A percentile compares a stretch with the other conserved stretches of the same genome.
phyloP scores from a whole-genome alignment of 2,888 invertebrate species.

The Antheraea assamensis region DNA sequence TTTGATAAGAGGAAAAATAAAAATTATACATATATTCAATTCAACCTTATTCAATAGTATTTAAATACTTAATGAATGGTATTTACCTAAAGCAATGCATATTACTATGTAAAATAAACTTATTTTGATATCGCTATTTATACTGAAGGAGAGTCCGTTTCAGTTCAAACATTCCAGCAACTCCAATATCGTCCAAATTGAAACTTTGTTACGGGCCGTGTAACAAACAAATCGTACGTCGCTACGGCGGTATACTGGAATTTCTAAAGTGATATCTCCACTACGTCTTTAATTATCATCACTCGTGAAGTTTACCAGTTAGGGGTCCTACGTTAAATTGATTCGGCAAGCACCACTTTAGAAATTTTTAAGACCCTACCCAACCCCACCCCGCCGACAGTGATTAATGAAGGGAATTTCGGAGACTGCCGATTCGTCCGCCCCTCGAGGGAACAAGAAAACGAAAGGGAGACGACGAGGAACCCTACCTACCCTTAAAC shows the following conservation, averaged over 20 bases:
- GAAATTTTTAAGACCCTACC: conserved; percentile 73
- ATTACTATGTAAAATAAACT: neutral
- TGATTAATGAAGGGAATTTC: conserved; percentile 79
- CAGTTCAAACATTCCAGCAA: conserved; percentile 17
- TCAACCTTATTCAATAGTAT: too few relatives aligned
- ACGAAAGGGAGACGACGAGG: conserved; percentile 62
- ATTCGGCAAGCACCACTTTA: conserved; percentile 73
- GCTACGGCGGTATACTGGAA: conserved; percentile 43
- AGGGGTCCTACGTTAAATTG: conserved; percentile 63
- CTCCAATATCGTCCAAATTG: conserved; percentile 14
- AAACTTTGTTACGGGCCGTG: conserved; percentile 27
- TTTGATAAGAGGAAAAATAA: too few relatives aligned
- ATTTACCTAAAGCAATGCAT: neutral
- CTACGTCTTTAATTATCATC: conserved; percentile 73
- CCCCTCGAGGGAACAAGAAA: conserved; percentile 57
- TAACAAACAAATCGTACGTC: conserved; percentile 44
- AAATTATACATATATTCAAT: too few relatives aligned
- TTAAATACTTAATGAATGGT: neutral
- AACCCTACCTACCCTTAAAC: conserved; percentile 50
- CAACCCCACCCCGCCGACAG: conserved; percentile 75
- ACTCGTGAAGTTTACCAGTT: conserved; percentile 65
- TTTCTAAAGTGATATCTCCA: conserved; percentile 67
- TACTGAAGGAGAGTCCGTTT: conserved; percentile 10
- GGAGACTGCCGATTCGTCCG: conserved; percentile 60
- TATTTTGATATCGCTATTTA: conserved; percentile 6